phyloP scores from a whole-genome alignment of 2,888 invertebrate genomes.

The Danaus chrysippus region DNA sequence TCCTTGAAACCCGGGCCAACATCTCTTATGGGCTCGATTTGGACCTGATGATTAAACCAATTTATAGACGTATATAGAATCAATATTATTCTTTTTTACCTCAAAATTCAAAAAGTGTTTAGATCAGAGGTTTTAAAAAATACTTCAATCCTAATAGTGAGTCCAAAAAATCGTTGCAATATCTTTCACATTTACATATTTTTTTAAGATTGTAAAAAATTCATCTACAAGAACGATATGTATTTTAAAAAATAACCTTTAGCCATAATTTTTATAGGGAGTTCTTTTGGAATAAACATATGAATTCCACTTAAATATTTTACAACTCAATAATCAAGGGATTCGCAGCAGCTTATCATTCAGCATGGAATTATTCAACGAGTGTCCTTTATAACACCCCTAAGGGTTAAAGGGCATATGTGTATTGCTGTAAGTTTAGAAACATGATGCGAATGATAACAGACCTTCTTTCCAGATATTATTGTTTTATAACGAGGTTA shows the following conservation, averaged over 20 bases:
- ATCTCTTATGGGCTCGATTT: conserved; percentile 59
- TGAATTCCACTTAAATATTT: conserved; percentile 24
- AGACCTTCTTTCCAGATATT: conserved; percentile 8
- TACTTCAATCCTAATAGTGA: background rate
- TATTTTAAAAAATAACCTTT: background rate
- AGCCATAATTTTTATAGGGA: conserved; percentile 5
- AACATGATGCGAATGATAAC: conserved; percentile 25
- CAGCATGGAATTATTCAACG: conserved; percentile 22
- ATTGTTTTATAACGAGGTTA: conserved; percentile 3
- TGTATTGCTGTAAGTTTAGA: conserved; percentile 15
- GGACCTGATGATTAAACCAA: conserved; percentile 58
- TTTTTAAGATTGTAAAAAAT: no score
- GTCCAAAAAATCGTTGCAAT: no score
- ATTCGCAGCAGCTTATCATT: conserved; percentile 24
- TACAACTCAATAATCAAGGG: conserved; percentile 29
- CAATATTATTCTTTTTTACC: conserved; percentile 41
- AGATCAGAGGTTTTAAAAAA: conserved; percentile 6
- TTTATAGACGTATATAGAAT: conserved; percentile 34
- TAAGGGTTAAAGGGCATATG: conserved; percentile 27
- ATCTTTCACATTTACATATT: no score
- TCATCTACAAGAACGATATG: background rate
- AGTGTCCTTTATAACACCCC: conserved; percentile 29
- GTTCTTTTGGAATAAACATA: background rate
- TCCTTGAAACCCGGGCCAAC: conserved; percentile 61
- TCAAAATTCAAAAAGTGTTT: conserved; percentile 47